Percentiles rank a stretch among this genome's conserved stretches.
Evolutionary conservation across 2,888 invertebrate species (phyloP).

Genomic region (Carterocephalus palaemon): DNA sequence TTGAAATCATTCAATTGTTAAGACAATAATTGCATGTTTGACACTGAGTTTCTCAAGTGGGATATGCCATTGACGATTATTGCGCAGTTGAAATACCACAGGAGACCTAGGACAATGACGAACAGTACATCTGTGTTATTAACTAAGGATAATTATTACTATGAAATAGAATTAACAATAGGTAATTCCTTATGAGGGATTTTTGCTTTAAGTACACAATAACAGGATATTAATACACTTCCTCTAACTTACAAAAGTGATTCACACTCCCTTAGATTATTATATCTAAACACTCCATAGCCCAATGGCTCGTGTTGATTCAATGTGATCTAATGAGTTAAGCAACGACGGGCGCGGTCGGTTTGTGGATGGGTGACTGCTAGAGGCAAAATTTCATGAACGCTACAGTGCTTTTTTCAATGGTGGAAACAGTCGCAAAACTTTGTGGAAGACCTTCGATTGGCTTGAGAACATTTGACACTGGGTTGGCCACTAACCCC

Average conservation of each 20-base stretch:
- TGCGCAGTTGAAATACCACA: slow-evolving; percentile 68
- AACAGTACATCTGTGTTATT: slow-evolving; percentile 54
- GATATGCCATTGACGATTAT: slow-evolving; percentile 47
- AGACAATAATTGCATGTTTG: slow-evolving; percentile 6
- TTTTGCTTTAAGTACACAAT: slow-evolving; percentile 8
- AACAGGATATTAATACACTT: background rate
- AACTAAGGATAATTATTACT: slow-evolving; percentile 26
- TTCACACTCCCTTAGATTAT: background rate
- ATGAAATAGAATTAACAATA: slow-evolving; percentile 9
- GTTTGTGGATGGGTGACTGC: too few relatives aligned
- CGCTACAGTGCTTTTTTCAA: too few relatives aligned
- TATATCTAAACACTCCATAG: too few relatives aligned
- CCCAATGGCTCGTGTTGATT: too few relatives aligned
- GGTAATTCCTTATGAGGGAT: slow-evolving; percentile 41
- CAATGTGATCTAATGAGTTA: too few relatives aligned
- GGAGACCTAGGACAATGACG: slow-evolving; percentile 45
- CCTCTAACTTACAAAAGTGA: background rate
- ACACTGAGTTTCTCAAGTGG: slow-evolving; percentile 4
- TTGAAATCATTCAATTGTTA: too few relatives aligned
- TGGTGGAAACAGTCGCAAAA: too few relatives aligned
- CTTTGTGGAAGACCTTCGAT: too few relatives aligned
- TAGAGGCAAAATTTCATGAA: too few relatives aligned
- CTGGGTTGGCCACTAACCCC: too few relatives aligned
- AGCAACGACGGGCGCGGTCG: too few relatives aligned
- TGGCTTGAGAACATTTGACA: too few relatives aligned